These are phyloP conservation scores for Cynopterus sphinx DNA, from an alignment of 2,797 vertebrate genomes.

Conservation along the genomic window DNA sequence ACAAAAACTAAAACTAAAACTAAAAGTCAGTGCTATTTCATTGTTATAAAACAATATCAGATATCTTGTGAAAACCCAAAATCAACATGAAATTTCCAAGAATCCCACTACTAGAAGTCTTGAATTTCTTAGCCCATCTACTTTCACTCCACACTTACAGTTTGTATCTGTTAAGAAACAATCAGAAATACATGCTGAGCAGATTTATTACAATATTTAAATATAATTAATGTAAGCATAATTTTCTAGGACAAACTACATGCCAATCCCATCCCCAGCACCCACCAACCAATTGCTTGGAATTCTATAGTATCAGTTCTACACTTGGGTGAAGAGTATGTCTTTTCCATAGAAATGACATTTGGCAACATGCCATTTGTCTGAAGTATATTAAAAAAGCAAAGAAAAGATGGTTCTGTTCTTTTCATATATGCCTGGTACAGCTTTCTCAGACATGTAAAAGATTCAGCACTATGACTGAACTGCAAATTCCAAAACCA, in stretches of 20 bases:
- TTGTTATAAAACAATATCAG: conserved; percentile 39
- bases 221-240: conserved; percentile 53
- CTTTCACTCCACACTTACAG: conserved; percentile 52
- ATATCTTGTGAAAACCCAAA: conserved; percentile 18
- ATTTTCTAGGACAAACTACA: conserved; percentile 18
- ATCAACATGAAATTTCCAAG: conserved; percentile 58
- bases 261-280: not conserved
- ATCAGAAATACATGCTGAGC: conserved; percentile 64
- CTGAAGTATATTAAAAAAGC: not conserved
- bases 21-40: not conserved
- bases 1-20: not conserved
- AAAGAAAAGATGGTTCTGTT: not conserved
- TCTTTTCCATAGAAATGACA: not conserved
- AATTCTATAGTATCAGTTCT: not conserved
- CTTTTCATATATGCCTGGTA: not conserved
- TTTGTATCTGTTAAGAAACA: conserved; percentile 68
- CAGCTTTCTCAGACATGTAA: not conserved
- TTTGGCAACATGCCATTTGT: not conserved
- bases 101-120: conserved; percentile 39
- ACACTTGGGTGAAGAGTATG: not conserved
- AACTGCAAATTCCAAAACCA: not conserved
- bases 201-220: conserved; percentile 54
- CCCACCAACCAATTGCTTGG: not conserved
- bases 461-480: not conserved
- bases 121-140: conserved; percentile 63